Conservation (phyloP, 2,888 invertebrate genomes). For the Dasysyrphus tricinctus region DNA sequence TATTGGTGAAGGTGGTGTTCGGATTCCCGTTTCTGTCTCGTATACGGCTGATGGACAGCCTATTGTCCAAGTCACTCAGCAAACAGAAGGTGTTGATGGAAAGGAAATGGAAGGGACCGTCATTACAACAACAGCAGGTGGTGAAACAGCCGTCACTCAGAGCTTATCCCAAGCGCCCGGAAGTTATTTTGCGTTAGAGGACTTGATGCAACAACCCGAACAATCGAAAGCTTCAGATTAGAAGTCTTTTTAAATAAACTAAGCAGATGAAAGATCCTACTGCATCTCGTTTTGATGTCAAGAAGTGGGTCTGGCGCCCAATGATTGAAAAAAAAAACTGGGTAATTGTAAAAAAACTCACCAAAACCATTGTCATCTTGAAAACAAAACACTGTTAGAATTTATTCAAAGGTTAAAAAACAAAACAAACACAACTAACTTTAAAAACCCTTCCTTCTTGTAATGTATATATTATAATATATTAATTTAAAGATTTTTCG, state of each 20-base stretch:
- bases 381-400: conserved; percentile 16
- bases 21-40: conserved; percentile 83
- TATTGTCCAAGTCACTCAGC: conserved; percentile 82
- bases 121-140: conserved; percentile 75
- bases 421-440: conserved; percentile 12
- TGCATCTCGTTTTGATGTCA: conserved; percentile 13
- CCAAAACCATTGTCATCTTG: conserved; percentile 17
- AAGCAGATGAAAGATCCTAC: conserved; percentile 13
- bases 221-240: conserved; percentile 66
- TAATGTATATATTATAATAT: conserved; percentile 53
- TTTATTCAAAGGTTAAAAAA: conserved; percentile 14
- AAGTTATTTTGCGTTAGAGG: conserved; percentile 80
- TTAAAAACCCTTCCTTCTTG: conserved; percentile 33
- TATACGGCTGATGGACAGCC: conserved; percentile 82
- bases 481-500: conserved; percentile 34
- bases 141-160: conserved; percentile 77
- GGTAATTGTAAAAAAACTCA: conserved; percentile 53
- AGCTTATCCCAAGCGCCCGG: conserved; percentile 76
- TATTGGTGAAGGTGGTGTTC: conserved; percentile 83
- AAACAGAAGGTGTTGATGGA: conserved; percentile 78
- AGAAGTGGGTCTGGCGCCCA: conserved; percentile 37
- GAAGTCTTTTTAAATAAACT: background rate
- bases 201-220: conserved; percentile 79
- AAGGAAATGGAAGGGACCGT: conserved; percentile 76
- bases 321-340: background rate